These are phyloP conservation scores for Bimastos eiseni DNA, from an alignment of 2,888 invertebrate species.

Conservation along the genomic window DNA sequence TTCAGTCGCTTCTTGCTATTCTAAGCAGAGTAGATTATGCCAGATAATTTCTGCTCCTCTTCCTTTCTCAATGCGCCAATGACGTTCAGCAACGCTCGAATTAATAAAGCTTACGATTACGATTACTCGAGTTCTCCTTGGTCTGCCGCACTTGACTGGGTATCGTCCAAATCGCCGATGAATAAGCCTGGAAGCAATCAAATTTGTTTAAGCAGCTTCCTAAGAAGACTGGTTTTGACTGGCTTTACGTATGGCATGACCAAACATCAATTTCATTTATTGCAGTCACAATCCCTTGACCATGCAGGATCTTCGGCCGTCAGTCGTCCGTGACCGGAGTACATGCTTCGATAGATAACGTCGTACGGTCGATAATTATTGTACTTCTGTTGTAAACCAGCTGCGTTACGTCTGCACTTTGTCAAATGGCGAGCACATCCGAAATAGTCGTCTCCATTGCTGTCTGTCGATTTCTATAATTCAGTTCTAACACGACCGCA, in stretches of 20 bases:
- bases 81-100: too few species aligned
- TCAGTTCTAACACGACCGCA: too few species aligned
- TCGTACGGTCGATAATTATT: not conserved
- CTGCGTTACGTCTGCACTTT: not conserved
- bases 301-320: not conserved
- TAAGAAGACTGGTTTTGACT: not conserved
- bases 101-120: too few species aligned
- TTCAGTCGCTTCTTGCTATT: too few species aligned
- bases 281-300: not conserved
- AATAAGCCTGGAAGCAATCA: not conserved
- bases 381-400: not conserved
- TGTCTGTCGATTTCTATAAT: too few species aligned
- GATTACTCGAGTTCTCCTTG: not conserved
- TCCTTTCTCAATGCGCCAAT: too few species aligned
- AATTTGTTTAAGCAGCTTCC: not conserved
- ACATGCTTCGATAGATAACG: not conserved
- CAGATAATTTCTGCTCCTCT: too few species aligned
- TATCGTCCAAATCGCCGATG: too few species aligned
- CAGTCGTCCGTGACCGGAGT: not conserved
- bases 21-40: too few species aligned
- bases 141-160: not conserved
- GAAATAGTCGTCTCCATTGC: not conserved
- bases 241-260: not conserved
- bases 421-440: not conserved
- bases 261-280: not conserved